Evolutionary conservation across 1,140 invertebrate genomes (phyloP).

Genomic region (Drosophila carrolli): DNA sequence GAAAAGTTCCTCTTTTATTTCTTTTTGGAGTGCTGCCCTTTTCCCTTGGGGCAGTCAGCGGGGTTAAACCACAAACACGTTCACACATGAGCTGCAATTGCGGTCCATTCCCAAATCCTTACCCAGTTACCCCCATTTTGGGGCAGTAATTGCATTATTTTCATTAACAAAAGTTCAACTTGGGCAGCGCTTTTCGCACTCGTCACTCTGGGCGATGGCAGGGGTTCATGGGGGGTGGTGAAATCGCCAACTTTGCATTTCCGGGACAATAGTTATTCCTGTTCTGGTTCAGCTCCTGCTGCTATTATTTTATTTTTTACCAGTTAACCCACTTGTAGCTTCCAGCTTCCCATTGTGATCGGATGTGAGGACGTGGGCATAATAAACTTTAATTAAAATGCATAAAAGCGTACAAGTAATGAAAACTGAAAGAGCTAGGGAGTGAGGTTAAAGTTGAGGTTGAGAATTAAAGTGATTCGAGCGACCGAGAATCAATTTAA

Average conservation of each 20-base stretch:
- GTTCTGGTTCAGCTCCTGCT: not conserved
- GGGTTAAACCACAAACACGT: slow-evolving; percentile 73
- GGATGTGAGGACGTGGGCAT: slow-evolving; percentile 25
- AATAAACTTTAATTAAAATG: slow-evolving; percentile 81
- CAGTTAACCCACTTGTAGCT: slow-evolving; percentile 16
- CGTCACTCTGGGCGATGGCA: slow-evolving; percentile 37
- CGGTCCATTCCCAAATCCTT: slow-evolving; percentile 4
- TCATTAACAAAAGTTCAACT: slow-evolving; percentile 80
- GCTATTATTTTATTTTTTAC: not conserved
- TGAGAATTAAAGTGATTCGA: slow-evolving; percentile 57
- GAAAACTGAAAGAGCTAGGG: slow-evolving; percentile 36
- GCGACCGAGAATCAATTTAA: slow-evolving; percentile 72
- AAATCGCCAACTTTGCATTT: slow-evolving; percentile 57
- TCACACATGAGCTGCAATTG: slow-evolving; percentile 71
- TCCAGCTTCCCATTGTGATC: slow-evolving; percentile 9
- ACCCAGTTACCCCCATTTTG: slow-evolving; percentile 3
- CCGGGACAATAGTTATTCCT: slow-evolving; percentile 57
- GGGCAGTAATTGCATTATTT: slow-evolving; percentile 77
- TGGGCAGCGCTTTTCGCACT: slow-evolving; percentile 50
- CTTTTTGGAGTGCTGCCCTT: slow-evolving; percentile 8
- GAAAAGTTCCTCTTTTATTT: slow-evolving; percentile 27
- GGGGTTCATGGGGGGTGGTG: slow-evolving; percentile 5
- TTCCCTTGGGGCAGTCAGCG: slow-evolving; percentile 33
- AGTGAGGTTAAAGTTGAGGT: not conserved
- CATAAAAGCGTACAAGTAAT: slow-evolving; percentile 51